Conservation (phyloP, 2,888 invertebrate species). For the Argyresthia albistria region DNA sequence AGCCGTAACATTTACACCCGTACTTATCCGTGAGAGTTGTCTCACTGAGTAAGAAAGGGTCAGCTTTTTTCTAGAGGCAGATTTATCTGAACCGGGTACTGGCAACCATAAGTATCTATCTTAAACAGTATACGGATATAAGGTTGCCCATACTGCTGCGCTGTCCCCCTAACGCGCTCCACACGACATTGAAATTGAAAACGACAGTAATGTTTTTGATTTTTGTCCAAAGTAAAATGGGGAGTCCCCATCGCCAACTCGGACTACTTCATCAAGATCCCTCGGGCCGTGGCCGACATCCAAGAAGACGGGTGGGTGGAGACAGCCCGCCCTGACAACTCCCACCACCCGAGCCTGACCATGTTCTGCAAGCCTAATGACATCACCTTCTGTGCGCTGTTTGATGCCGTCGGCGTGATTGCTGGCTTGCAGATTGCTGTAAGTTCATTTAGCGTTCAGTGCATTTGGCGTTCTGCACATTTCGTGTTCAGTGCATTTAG, state of each 20-base stretch:
- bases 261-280: neutral
- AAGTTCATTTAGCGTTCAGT: too few relatives aligned
- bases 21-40: slow-evolving; percentile 34
- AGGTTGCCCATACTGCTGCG: too few relatives aligned
- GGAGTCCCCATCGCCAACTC: neutral
- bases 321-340: neutral
- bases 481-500: too few relatives aligned
- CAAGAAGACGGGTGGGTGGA: neutral
- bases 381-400: slow-evolving; percentile 29
- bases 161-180: too few relatives aligned
- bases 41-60: neutral
- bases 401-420: slow-evolving; percentile 21
- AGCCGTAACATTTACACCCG: too few relatives aligned
- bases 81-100: too few relatives aligned
- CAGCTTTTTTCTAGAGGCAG: neutral
- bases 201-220: neutral
- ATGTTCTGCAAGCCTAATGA: slow-evolving; percentile 29
- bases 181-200: too few relatives aligned
- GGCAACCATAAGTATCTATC: too few relatives aligned
- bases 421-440: slow-evolving; percentile 43
- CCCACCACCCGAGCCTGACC: slow-evolving; percentile 11
- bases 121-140: too few relatives aligned
- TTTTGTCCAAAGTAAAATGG: neutral
- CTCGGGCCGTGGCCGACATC: neutral
- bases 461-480: too few relatives aligned